Conservation (phyloP, 30 jellyfish, hydroid and myxozoan species). For the Aurelia coerulea region DNA sequence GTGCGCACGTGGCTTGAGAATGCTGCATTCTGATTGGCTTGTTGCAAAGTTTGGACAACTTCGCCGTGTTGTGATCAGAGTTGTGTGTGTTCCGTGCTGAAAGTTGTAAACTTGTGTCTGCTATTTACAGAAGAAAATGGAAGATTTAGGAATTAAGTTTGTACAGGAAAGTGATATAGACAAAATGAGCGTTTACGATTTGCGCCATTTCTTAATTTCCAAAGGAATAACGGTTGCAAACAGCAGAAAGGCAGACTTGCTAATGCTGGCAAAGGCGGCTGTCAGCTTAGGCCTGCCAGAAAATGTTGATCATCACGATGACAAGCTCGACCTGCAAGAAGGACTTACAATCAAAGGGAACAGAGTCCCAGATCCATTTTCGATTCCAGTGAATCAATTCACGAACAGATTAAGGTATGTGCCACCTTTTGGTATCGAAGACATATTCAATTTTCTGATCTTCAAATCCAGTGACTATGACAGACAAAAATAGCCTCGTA, state of each 20-base stretch:
- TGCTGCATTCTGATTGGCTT: conserved; percentile 63
- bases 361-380: conserved; percentile 68
- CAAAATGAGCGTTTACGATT: conserved; percentile 41
- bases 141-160: conserved; percentile 43
- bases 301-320: conserved; percentile 69
- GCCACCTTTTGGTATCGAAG: conserved; percentile 61
- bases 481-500: conserved; percentile 19
- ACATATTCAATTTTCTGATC: conserved; percentile 39
- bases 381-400: conserved; percentile 49
- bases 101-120: conserved; percentile 14
- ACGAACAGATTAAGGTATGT: conserved; percentile 52
- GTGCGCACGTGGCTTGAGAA: conserved; percentile 49
- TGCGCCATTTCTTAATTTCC: conserved; percentile 51
- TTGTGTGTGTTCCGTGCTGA: conserved; percentile 40
- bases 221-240: conserved; percentile 61
- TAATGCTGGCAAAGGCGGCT: conserved; percentile 60
- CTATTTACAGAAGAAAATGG: conserved; percentile 30
- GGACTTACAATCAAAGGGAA: conserved; percentile 49
- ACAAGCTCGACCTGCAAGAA: conserved; percentile 47
- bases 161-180: conserved; percentile 64
- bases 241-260: conserved; percentile 66
- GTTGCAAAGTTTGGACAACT: conserved; percentile 64
- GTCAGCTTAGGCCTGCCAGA: conserved; percentile 58
- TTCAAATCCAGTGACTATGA: conserved; percentile 67
- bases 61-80: conserved; percentile 44